phyloP scores from a whole-genome alignment of 2,888 invertebrate species.

The Dicycla oo region DNA sequence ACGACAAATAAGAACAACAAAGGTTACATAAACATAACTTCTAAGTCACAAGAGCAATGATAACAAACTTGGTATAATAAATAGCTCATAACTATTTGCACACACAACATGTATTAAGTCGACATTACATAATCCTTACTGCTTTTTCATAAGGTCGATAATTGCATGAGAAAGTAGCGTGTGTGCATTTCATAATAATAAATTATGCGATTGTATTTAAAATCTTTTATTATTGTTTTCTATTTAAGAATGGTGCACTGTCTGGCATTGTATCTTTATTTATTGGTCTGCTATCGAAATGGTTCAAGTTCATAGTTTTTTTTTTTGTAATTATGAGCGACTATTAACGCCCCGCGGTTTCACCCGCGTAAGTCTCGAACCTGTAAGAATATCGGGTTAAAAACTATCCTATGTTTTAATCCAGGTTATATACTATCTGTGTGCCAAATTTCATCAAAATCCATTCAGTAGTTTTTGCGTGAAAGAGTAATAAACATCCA shows the following conservation, averaged over 20 bases:
- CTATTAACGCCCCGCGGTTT: no score
- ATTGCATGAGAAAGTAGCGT: slow-evolving; percentile 21
- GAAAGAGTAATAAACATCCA: no score
- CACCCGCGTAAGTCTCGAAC: no score
- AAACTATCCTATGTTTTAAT: no score
- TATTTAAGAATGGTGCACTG: slow-evolving; percentile 14
- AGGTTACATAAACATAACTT: slow-evolving; percentile 50
- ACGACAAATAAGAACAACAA: slow-evolving; percentile 50
- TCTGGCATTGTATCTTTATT: slow-evolving; percentile 15
- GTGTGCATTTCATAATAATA: slow-evolving; percentile 24
- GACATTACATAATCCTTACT: slow-evolving; percentile 24
- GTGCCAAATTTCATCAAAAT: no score
- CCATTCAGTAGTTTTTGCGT: no score
- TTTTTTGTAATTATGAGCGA: neutral
- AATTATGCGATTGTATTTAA: slow-evolving; percentile 18
- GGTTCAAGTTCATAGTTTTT: neutral
- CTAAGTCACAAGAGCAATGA: slow-evolving; percentile 61
- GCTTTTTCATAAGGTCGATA: slow-evolving; percentile 16
- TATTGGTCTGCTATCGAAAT: slow-evolving; percentile 6
- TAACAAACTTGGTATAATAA: slow-evolving; percentile 46
- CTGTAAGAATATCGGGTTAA: no score
- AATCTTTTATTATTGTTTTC: slow-evolving; percentile 17
- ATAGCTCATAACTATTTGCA: slow-evolving; percentile 34
- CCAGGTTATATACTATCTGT: no score
- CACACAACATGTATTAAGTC: slow-evolving; percentile 2